These are phyloP conservation scores for Asbolus verrucosus DNA, from an alignment of 1,140 invertebrate genomes.

Conservation along the genomic window DNA sequence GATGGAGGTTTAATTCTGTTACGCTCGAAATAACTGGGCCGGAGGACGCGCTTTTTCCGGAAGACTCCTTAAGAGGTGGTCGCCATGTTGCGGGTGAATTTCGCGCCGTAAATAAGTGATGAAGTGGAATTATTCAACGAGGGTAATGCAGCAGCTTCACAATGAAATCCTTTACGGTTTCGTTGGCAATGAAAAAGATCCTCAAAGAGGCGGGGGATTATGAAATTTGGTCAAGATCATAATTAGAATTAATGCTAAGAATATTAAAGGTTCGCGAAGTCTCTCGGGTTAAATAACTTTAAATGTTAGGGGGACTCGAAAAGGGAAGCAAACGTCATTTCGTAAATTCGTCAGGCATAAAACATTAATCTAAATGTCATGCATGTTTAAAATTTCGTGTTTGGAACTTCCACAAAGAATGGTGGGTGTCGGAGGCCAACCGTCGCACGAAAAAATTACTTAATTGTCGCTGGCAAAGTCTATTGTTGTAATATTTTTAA, in stretches of 20 bases:
- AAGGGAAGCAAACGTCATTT: neutral
- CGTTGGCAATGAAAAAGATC: neutral
- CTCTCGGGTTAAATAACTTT: constrained; percentile 1
- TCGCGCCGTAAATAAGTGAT: no score
- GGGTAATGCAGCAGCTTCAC: neutral
- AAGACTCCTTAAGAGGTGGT: no score
- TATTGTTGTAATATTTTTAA: no score
- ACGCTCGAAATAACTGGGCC: no score
- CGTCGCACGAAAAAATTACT: no score
- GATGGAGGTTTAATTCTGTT: no score
- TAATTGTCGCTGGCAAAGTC: no score
- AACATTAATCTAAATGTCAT: constrained; percentile 8
- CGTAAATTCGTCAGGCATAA: neutral
- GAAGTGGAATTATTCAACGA: no score
- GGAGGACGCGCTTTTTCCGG: no score
- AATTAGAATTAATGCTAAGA: constrained; percentile 8
- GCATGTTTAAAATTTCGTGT: neutral
- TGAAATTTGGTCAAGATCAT: neutral
- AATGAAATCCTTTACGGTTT: neutral
- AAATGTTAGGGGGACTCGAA: neutral
- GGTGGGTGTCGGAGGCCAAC: no score
- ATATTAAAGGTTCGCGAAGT: neutral
- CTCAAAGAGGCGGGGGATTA: neutral
- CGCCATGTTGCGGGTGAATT: no score
- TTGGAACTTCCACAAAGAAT: neutral